Base-by-base conservation (phyloP, 2,797 vertebrate species). In the Columba guinea region DNA sequence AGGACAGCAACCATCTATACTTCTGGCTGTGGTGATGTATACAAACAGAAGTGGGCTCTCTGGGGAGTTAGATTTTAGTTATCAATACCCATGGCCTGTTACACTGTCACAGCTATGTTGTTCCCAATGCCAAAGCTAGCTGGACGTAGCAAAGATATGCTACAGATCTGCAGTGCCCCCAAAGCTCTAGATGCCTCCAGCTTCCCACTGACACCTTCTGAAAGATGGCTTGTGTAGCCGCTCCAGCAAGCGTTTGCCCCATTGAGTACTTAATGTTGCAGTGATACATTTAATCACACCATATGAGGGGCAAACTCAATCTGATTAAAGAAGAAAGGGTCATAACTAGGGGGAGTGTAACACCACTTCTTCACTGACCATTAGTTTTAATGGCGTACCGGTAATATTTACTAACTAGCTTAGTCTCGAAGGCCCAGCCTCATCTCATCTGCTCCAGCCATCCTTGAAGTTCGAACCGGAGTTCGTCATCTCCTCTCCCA, bases 301-400 rank as follows among this genome's bases (percentile, higher is more conserved):
- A 96, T 96, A 96, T 95, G 95, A 97, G 96, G 95, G 94, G 92
- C 93, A 96, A 95, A 97, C 87, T 95, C 94, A 95, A 97, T 89
- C 88, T 93, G 95, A 95, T 97, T 95, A 96, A 95, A 96, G 77
- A 94, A 94, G 90, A 93, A 95, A 95, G 94, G 94, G 94, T 95
- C 94, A 93, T 95, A 95, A 97, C 95, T 94, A 83, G 71, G 81
- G 87, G 94, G 90, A 90, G 90, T 92, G 95, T 91, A 94, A 95
- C 92, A 93, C 75, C 87, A 94, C 94, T 97, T 96, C 74, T 96
- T 94, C 95, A 94, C 96, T 96, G 96, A 94, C 94, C 96, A 96
- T 97, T 97, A 96, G 94, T 94, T 96, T 96, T 95, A 91, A 96
- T 95, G 91, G 88, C 88, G 85, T 79, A 94, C 75, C 1, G 0